Evolutionary conservation across 2,797 vertebrate genomes (phyloP).

Genomic region (Poeciliopsis infans): DNA sequence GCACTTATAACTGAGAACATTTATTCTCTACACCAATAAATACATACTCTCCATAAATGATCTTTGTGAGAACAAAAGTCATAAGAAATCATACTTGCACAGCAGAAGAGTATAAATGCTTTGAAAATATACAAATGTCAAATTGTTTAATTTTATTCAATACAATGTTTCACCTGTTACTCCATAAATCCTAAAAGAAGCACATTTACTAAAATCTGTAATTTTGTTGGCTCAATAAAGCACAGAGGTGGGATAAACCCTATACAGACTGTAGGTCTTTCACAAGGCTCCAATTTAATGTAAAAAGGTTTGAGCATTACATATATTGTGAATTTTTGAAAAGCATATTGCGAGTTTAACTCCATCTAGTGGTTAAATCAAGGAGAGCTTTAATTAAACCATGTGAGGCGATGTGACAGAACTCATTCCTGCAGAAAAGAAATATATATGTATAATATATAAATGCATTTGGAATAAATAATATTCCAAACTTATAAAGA

Average conservation of each 20-base stretch:
- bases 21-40: neutral
- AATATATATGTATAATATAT: neutral
- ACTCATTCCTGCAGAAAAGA: neutral
- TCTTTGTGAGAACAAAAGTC: neutral
- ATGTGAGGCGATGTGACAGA: neutral
- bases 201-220: neutral
- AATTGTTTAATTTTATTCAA: neutral
- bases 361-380: neutral
- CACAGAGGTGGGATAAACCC: neutral
- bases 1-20: neutral
- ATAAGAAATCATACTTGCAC: neutral
- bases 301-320: neutral
- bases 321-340: neutral
- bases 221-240: neutral
- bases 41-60: neutral
- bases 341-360: neutral
- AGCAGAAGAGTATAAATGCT: neutral
- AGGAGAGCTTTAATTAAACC: neutral
- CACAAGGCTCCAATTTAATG: neutral
- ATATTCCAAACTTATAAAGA: neutral
- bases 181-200: neutral
- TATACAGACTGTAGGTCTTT: neutral
- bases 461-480: neutral
- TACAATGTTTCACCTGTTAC: neutral
- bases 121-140: neutral